Percentiles rank a stretch among this genome's conserved stretches.
These are phyloP conservation scores for Parotocinclus haroldoi DNA, from an alignment of 2,797 vertebrate species.

Conservation along the genomic window DNA sequence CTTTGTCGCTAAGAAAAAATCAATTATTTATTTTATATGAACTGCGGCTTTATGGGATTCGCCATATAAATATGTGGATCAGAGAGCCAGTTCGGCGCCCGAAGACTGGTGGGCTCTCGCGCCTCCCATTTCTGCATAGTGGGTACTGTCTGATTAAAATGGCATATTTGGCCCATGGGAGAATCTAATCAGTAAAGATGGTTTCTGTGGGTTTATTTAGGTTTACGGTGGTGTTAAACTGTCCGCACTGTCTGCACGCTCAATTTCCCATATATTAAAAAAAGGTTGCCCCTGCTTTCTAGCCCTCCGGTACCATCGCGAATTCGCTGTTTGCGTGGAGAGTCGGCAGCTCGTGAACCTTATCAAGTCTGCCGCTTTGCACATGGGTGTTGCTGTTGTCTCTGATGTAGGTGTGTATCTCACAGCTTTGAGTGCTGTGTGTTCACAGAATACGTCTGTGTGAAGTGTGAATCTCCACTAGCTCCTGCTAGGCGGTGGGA, in stretches of 20 bases:
- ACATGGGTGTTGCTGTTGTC: slow-evolving; percentile 20
- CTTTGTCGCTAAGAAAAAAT: slow-evolving; percentile 27
- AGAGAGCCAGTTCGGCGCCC: too few relatives aligned
- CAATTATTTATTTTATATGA: slow-evolving; percentile 47
- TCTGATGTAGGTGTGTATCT: slow-evolving; percentile 19
- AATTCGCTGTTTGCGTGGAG: too few relatives aligned
- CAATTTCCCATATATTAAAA: too few relatives aligned
- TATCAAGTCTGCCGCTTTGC: too few relatives aligned
- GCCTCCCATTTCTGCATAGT: background rate
- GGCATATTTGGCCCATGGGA: slow-evolving; percentile 1
- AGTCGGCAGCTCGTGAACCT: too few relatives aligned
- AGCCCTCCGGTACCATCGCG: too few relatives aligned
- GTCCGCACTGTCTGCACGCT: too few relatives aligned
- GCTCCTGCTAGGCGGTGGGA: slow-evolving; percentile 25
- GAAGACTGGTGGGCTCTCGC: too few relatives aligned
- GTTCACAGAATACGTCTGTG: slow-evolving; percentile 21
- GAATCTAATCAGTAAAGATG: slow-evolving; percentile 4
- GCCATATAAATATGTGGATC: too few relatives aligned
- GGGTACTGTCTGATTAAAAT: slow-evolving; percentile 17
- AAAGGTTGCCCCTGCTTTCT: too few relatives aligned
- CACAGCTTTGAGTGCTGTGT: slow-evolving; percentile 14
- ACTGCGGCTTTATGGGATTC: slow-evolving; percentile 5
- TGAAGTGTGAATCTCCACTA: slow-evolving; percentile 38
- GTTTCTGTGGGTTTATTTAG: background rate
- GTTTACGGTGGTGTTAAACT: slow-evolving; percentile 9